Conservation (phyloP, 2,888 invertebrate genomes). For the Pseudoips prasinana region DNA sequence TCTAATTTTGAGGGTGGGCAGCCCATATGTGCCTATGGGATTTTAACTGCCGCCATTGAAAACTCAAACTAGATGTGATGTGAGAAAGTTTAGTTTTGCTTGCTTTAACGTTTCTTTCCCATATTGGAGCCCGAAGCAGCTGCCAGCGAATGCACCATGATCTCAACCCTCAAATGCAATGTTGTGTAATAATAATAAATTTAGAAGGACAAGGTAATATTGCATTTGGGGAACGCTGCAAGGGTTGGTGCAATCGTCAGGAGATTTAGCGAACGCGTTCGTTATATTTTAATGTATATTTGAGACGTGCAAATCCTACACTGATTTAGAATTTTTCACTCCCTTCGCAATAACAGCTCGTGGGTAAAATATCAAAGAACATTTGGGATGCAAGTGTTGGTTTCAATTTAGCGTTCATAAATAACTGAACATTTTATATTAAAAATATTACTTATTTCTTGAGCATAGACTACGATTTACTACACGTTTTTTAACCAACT, state of each 20-base stretch:
- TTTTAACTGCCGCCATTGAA: conserved; percentile 26
- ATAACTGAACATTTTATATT: too few relatives aligned
- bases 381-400: too few relatives aligned
- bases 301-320: conserved; percentile 17
- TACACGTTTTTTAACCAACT: too few relatives aligned
- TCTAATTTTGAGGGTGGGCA: conserved; percentile 73
- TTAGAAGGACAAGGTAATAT: conserved; percentile 70
- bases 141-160: conserved; percentile 67
- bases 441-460: too few relatives aligned
- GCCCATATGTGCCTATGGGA: conserved; percentile 74
- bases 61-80: conserved; percentile 28
- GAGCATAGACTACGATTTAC: too few relatives aligned
- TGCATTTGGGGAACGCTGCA: conserved; percentile 48
- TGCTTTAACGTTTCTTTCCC: conserved; percentile 36
- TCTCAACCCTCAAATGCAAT: conserved; percentile 68
- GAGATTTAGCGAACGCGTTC: conserved; percentile 42
- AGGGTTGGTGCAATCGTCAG: conserved; percentile 67
- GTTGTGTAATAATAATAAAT: conserved; percentile 77
- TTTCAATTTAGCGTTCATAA: too few relatives aligned
- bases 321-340: conserved; percentile 7
- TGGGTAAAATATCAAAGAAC: too few relatives aligned
- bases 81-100: conserved; percentile 26
- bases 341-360: conserved; percentile 7
- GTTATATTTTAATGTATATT: conserved; percentile 38
- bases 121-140: conserved; percentile 55